phyloP scores from a whole-genome alignment of 1,140 invertebrate species.

The Brachionus rotundiformis region DNA sequence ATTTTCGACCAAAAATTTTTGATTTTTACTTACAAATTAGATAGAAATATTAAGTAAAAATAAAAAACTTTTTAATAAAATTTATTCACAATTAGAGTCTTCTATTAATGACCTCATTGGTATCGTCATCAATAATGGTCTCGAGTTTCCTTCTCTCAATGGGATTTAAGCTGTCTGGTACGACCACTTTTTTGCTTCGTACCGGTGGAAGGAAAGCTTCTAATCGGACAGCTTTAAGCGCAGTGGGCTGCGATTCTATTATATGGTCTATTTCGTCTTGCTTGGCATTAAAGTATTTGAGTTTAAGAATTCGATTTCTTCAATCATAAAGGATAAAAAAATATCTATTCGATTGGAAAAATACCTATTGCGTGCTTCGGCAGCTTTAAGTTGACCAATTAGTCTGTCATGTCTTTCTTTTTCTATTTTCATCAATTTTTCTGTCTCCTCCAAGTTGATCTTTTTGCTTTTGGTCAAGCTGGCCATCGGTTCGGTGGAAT shows the following conservation, averaged over 20 bases:
- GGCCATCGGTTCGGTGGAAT: background rate
- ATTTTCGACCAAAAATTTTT: no score
- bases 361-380: conserved; percentile 45
- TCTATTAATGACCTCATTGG: background rate
- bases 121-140: conserved; percentile 23
- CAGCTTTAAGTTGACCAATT: conserved; percentile 51
- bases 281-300: conserved; percentile 13
- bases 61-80: background rate
- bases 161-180: conserved; percentile 32
- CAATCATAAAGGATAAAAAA: no score
- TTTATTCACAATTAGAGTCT: background rate
- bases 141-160: conserved; percentile 36
- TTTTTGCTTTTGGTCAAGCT: conserved; percentile 24
- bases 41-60: background rate
- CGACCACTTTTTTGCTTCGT: background rate
- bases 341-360: background rate
- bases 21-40: no score
- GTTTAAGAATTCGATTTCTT: conserved; percentile 26
- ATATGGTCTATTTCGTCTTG: conserved; percentile 48
- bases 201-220: conserved; percentile 45
- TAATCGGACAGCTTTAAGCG: conserved; percentile 26
- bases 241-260: conserved; percentile 35
- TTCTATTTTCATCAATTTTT: conserved; percentile 16
- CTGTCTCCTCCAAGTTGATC: conserved; percentile 1
- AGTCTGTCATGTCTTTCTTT: conserved; percentile 45